Evolutionary conservation across 2,797 vertebrate genomes (phyloP), one percentile per base, ranked within the genome.

Genomic region (Lepus oiostolus): DNA sequence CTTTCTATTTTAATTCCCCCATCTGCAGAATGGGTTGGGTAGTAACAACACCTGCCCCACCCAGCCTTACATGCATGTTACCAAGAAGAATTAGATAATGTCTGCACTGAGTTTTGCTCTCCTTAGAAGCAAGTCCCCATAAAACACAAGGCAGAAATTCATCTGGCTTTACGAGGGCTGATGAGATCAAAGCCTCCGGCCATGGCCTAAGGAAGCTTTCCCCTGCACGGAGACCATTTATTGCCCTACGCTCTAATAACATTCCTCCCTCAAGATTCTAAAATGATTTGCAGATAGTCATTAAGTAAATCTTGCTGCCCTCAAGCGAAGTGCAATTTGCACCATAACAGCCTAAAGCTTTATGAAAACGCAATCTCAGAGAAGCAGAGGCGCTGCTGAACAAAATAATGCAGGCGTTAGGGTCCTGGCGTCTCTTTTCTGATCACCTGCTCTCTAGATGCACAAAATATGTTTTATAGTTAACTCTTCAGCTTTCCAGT

Each of bases 1-100:
- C 67, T 89, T 93, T 96, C 91, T 65, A 60, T 96, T 96, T 95
- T 89, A 96, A 47, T 95, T 95, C 96, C 79, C 83, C 60, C 83
- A 89, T 92, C 93, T 90, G 85, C 42, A 74, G 84, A 95, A 91
- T 91, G 94, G 96, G 87, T n/a, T 92, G 82, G 35, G 90, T 85
- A 94, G 76, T 93, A 93, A 96, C 88, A 94, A 80, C 22, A 83
- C 38, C 50, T 76, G 82, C 89, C 81, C 87, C 93, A 76, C 96
- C 96, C 93, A 81, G 85, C 35, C 60, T 91, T 87, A 42, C 58
- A 76, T 76, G 32, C 92, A 95, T 90, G 62, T 96, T 96, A 95
- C 8, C 10, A 96, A 87, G 71, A 91, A 50, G 91, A 95, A 97
- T 97, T 97, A 97, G 96, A 96, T 97, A 97, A 97, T 97, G 97